A percentile compares a stretch with the other conserved stretches of the same genome.
Conservation (phyloP, 1,140 invertebrate genomes). For the Samia ricini region DNA sequence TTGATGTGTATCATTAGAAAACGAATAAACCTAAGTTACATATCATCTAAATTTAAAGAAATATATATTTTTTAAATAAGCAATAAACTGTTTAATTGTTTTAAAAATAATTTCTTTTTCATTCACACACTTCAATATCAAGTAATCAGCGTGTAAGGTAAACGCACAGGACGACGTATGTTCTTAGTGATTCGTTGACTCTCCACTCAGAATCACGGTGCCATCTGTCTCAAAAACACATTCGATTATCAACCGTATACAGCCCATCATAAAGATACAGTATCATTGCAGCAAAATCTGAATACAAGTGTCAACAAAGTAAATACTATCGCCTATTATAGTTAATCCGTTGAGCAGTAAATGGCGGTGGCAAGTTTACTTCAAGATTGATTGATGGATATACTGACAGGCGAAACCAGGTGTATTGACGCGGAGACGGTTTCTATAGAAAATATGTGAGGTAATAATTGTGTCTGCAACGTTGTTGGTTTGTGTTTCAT, state of each 20-base stretch:
- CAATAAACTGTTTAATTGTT: too few species aligned
- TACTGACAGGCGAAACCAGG: constrained; percentile 50
- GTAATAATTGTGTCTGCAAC: constrained; percentile 34
- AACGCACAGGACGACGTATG: constrained; percentile 41
- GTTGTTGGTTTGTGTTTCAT: constrained; percentile 18
- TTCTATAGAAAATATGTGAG: constrained; percentile 41
- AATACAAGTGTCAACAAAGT: constrained; percentile 31
- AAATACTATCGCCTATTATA: constrained; percentile 41
- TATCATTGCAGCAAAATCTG: constrained; percentile 10
- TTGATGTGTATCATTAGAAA: too few species aligned
- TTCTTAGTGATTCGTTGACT: constrained; percentile 45
- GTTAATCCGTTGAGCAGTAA: constrained; percentile 48
- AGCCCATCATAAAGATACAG: constrained; percentile 17
- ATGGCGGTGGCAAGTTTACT: constrained; percentile 46
- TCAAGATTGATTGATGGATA: constrained; percentile 59
- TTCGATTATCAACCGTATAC: background rate
- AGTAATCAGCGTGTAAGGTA: constrained; percentile 33
- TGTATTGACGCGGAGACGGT: constrained; percentile 34
- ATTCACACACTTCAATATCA: constrained; percentile 19
- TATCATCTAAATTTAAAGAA: too few species aligned
- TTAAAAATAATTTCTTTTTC: constrained; percentile 14
- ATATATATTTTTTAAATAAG: too few species aligned
- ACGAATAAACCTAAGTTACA: too few species aligned
- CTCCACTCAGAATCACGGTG: constrained; percentile 38
- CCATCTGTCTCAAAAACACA: constrained; percentile 30